Base-by-base conservation (phyloP, 1,140 invertebrate genomes). In the Cyphomyrmex costatus region DNA sequence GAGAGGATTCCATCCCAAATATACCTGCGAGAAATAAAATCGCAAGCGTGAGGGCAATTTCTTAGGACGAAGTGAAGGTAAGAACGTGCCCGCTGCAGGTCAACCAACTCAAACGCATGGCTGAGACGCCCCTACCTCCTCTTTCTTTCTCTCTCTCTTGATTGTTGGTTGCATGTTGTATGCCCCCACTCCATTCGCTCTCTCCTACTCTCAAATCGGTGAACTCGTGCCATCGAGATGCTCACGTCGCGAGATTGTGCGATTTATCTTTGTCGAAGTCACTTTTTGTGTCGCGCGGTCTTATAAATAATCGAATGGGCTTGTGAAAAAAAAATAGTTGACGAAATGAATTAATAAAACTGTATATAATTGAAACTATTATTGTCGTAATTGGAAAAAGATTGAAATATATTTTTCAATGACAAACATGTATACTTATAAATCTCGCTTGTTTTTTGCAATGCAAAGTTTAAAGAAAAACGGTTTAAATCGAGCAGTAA, bases 61-160 rank as follows among this genome's bases (percentile, higher is more conserved):
- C 91, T 93, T 93, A 92, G 92, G 91, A 92, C 91, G 92, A 91
- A 91, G 91, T 92, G 91, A 93, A 94, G 93, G 92, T 93, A 93
- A 91, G 89, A 92, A 92, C 92, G 91, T 93, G 91, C 84, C 87
- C 88, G 91, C 92, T 93, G 86, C 94, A 92, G 94, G 94, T 94
- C 94, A 94, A 95, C 94, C 94, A 95, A 95, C 94, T 95, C 93
- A 92, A 92, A 92, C 89, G 92, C 93, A 92, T 85, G 84, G 87
- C 89, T 78, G 91, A 46, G 79, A 70, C 53, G 85, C 85, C 76
- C 82, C 85, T 86, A 86, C 80, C 66, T 53, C 12, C 33, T 46
- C 30, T 85, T 24, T 61, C 78, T 71, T 27, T 61, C 66, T 80
- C 49, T 80, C 66, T 63, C 21, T 88, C 89, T 88, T 89, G 78